Conservation (phyloP, 1,140 invertebrate species). For the Eriocheir sinensis region DNA sequence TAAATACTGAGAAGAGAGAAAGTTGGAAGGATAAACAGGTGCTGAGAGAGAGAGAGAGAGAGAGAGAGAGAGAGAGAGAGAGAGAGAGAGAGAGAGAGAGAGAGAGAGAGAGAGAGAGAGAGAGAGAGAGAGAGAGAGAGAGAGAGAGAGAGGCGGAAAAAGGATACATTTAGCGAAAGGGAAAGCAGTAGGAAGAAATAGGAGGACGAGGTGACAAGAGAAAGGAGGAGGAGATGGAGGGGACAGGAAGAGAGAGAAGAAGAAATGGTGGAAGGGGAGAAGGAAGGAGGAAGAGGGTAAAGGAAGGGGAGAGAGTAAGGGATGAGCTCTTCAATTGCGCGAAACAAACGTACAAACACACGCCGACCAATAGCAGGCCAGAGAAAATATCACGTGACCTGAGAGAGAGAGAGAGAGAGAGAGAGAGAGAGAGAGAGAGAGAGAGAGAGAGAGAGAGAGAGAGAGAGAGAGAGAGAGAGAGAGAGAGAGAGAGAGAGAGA, state of each 20-base stretch:
- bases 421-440: too few relatives aligned
- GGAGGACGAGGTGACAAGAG: neutral
- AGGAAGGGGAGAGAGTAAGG: too few relatives aligned
- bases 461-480: too few relatives aligned
- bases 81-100: neutral
- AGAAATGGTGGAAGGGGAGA: neutral
- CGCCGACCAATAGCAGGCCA: too few relatives aligned
- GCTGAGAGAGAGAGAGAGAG: neutral
- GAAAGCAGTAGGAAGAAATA: neutral
- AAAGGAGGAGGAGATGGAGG: neutral
- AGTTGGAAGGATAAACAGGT: neutral
- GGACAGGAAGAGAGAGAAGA: neutral
- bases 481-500: too few relatives aligned
- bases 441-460: too few relatives aligned
- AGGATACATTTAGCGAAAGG: too few relatives aligned
- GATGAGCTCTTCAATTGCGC: too few relatives aligned
- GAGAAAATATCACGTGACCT: too few relatives aligned
- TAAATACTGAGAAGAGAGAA: neutral
- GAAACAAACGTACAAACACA: too few relatives aligned
- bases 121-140: conserved; percentile 23
- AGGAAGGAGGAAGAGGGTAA: too few relatives aligned
- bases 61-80: conserved; percentile 9
- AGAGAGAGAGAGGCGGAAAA: neutral
- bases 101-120: conserved; percentile 31
- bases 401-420: too few relatives aligned